Evolutionary conservation across 2,797 vertebrate genomes (phyloP).

Genomic region (Xenopus petersii): DNA sequence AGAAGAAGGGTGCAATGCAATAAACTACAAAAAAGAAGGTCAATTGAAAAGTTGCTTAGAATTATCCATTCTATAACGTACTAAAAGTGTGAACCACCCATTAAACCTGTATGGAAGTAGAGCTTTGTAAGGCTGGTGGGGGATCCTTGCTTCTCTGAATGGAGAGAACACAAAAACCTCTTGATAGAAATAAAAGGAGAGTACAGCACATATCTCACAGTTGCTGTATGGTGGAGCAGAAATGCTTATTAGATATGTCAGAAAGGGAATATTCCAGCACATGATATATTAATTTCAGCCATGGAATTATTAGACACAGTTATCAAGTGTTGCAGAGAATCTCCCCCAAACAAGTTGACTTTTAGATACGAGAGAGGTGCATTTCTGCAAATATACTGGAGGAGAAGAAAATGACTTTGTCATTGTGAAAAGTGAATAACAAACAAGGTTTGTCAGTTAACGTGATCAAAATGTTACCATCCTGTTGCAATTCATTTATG

Average conservation of each 20-base stretch:
- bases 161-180: too few relatives aligned
- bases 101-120: too few relatives aligned
- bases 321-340: conserved; percentile 41
- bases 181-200: background rate
- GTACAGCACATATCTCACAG: conserved; percentile 24
- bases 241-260: conserved; percentile 44
- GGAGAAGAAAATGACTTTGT: conserved; percentile 38
- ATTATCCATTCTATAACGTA: too few relatives aligned
- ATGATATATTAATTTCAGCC: conserved; percentile 43
- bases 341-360: conserved; percentile 28
- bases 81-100: too few relatives aligned
- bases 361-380: conserved; percentile 29
- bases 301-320: conserved; percentile 36
- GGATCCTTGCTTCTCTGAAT: too few relatives aligned
- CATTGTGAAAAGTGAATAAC: conserved; percentile 46
- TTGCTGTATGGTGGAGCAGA: conserved; percentile 20
- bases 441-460: conserved; percentile 48
- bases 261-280: conserved; percentile 21
- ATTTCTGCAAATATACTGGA: conserved; percentile 34
- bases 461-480: conserved; percentile 48
- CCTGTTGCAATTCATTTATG: conserved; percentile 42
- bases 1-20: too few relatives aligned
- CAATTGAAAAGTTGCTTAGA: too few relatives aligned
- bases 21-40: too few relatives aligned
- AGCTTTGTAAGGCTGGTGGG: too few relatives aligned